Base-by-base conservation (phyloP, 2,797 vertebrate genomes). In the Dryobates pubescens region DNA sequence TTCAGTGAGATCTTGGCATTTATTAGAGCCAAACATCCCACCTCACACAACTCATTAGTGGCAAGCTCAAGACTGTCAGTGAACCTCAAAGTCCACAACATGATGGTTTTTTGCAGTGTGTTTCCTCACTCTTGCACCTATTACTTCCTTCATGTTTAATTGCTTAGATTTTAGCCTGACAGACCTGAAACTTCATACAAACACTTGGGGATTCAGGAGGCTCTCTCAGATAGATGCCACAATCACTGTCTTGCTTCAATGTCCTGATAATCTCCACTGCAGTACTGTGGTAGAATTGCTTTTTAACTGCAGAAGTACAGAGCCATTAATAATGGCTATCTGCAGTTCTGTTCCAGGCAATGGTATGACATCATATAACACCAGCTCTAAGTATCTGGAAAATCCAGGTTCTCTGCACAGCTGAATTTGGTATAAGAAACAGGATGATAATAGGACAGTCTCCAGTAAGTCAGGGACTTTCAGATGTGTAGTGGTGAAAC, bases 1-100 rank as follows among this genome's bases (percentile, higher is more conserved):
- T 93, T 64, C 69, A 73, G 73, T 83, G 82, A 93, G 80, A 74
- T 45, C 77, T 67, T 83, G 88, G 92, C 89, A 92, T 63, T 38
- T 81, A 6, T 23, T 71, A 41, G 67, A 92, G 85, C 79, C 89
- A 87, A 83, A 87, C 61, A 71, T 83, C 54, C 82, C 82, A 70
- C n/a, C 88, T 78, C 84, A 70, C 79, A 89, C 79, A 89, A 8
- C 67, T 78, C 15, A 23, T 58, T 83, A 85, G 73, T 43, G 30
- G 53, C 38, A 69, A 91, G 69, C 72, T 71, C 29, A 13, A 70
- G 71, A 15, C 58, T n/a, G n/a, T 56, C 7, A 2, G 10, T 3
- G 6, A 4, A 65, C 78, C 75, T 64, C 57, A 86, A 43, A 43
- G 41, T 43, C 41, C 41, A 43, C 15, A 43, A 45, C 9, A 1